phyloP scores from a whole-genome alignment of 2,888 invertebrate genomes.

The Aphodius granarius region DNA sequence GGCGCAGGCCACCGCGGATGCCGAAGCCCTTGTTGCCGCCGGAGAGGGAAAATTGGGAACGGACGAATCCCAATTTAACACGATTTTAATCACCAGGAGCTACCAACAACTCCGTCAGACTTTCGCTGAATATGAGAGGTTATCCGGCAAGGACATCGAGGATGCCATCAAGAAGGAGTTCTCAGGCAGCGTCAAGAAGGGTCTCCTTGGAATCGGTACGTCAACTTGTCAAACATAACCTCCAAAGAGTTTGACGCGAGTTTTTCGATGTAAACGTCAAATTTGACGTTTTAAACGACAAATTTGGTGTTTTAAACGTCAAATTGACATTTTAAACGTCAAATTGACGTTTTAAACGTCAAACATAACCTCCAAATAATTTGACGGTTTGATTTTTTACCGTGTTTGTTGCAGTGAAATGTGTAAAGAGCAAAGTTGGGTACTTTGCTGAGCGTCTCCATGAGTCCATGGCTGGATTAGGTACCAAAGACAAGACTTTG shows the following conservation, averaged over 20 bases:
- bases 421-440: constrained; percentile 86
- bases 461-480: constrained; percentile 88
- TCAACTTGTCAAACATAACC: constrained; percentile 32
- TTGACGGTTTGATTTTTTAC: too few species aligned
- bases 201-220: constrained; percentile 85
- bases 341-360: neutral
- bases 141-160: constrained; percentile 82
- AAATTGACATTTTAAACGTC: too few species aligned
- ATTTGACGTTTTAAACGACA: too few species aligned
- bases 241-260: too few species aligned
- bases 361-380: neutral
- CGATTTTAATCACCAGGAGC: constrained; percentile 83
- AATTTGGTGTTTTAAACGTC: too few species aligned
- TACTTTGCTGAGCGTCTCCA: constrained; percentile 92
- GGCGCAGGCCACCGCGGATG: constrained; percentile 78
- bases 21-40: constrained; percentile 74
- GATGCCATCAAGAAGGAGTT: constrained; percentile 85
- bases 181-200: constrained; percentile 84
- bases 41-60: constrained; percentile 89
- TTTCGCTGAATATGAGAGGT: constrained; percentile 81
- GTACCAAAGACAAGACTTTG: constrained; percentile 88
- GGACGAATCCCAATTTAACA: constrained; percentile 86
- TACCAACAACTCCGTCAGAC: constrained; percentile 85
- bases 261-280: too few species aligned
- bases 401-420: constrained; percentile 67